Evolutionary conservation across 2,797 vertebrate genomes (phyloP).

Genomic region (Urocyon cinereoargenteus): DNA sequence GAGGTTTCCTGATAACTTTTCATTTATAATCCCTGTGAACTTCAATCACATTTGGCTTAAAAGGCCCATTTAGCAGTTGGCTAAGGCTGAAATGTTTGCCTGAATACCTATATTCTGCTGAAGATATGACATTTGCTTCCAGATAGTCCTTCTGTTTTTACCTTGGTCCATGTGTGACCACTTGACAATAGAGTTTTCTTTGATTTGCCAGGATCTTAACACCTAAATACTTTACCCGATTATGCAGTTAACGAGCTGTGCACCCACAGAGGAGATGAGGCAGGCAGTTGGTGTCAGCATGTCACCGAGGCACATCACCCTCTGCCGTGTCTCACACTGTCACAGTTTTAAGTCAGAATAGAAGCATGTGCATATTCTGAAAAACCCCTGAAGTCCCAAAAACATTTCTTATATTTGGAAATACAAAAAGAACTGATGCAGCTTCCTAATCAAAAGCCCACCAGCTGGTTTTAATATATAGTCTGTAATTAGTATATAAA

Average conservation of each 20-base stretch:
- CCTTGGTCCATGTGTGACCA: neutral
- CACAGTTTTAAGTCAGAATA: neutral
- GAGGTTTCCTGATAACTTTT: neutral
- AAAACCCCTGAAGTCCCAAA: neutral
- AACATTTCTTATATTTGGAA: neutral
- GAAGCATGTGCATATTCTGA: neutral
- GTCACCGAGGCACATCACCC: neutral
- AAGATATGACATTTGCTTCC: neutral
- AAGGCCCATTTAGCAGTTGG: neutral
- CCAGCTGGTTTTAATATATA: neutral
- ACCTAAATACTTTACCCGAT: neutral
- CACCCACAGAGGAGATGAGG: neutral
- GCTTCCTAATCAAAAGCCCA: neutral
- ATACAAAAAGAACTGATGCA: neutral
- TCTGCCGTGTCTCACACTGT: neutral
- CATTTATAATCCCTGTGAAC: neutral
- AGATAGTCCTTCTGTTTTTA: neutral
- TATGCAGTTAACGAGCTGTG: neutral
- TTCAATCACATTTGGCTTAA: neutral
- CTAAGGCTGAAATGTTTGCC: neutral
- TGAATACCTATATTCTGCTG: neutral
- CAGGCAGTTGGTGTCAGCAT: fast-evolving
- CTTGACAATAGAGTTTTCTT: conserved; percentile 25
- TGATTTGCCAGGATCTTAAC: neutral
- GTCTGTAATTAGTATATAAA: neutral